Percentiles rank a stretch among this genome's conserved stretches.
These are phyloP conservation scores for Perognathus longimembris DNA, from an alignment of 2,113 vertebrate species.

Conservation along the genomic window DNA sequence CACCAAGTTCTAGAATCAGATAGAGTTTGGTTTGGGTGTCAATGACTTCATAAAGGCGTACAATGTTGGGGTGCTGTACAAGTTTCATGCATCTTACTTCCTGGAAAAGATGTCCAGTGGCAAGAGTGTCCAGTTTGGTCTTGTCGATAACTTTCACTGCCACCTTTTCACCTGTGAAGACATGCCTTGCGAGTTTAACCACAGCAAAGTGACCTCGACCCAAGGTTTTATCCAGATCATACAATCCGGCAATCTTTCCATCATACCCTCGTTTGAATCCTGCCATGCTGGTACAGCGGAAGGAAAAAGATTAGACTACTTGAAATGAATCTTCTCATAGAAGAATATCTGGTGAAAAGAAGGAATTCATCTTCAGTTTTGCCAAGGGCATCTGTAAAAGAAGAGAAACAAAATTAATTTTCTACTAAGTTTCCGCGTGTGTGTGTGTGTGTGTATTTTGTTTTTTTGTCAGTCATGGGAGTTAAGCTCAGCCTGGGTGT, in stretches of 20 bases:
- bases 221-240: constrained; percentile 98
- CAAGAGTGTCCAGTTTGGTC: constrained; percentile 96
- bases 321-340: constrained; percentile 87
- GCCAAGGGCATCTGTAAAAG: constrained; percentile 85
- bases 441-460: no score
- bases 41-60: constrained; percentile 97
- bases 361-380: constrained; percentile 88
- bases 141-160: constrained; percentile 99
- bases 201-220: constrained; percentile 98
- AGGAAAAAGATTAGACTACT: constrained; percentile 72
- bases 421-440: not conserved
- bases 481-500: no score
- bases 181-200: constrained; percentile 97
- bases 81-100: constrained; percentile 99
- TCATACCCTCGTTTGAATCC: constrained; percentile 98
- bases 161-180: constrained; percentile 99
- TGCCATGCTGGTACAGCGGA: constrained; percentile 91
- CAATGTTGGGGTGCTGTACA: constrained; percentile 98
- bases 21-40: constrained; percentile 99
- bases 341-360: constrained; percentile 84
- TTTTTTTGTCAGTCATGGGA: no score
- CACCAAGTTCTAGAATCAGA: constrained; percentile 96
- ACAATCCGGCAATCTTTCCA: constrained; percentile 98
- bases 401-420: constrained; percentile 69
- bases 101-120: constrained; percentile 98